Evolutionary conservation across 2,888 invertebrate species (phyloP).

Genomic region (Darwinula stevensoni): DNA sequence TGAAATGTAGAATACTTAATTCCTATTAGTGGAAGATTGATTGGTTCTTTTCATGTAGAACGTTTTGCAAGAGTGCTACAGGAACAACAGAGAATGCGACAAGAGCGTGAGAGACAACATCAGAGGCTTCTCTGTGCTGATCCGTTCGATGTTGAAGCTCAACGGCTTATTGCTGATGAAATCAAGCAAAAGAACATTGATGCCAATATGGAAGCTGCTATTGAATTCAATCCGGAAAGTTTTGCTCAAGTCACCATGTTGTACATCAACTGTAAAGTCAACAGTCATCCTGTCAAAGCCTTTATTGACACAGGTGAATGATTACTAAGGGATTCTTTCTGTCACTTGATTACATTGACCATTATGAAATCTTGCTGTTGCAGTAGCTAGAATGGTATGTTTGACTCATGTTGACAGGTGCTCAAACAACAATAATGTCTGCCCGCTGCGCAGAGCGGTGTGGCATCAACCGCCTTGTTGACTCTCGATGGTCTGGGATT

Average conservation of each 20-base stretch:
- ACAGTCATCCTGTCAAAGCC: conserved; percentile 85
- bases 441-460: conserved; percentile 79
- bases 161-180: conserved; percentile 77
- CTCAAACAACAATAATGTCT: conserved; percentile 96
- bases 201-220: conserved; percentile 92
- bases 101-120: conserved; percentile 50
- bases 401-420: conserved; percentile 23
- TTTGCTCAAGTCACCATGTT: conserved; percentile 95
- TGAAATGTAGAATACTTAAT: too few relatives aligned
- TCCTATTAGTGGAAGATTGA: too few relatives aligned
- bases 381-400: too few relatives aligned
- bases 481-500: conserved; percentile 76
- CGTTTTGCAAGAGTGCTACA: conserved; percentile 39
- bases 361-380: too few relatives aligned
- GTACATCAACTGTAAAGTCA: conserved; percentile 85
- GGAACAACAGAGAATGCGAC: conserved; percentile 50
- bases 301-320: conserved; percentile 70
- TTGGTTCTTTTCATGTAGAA: too few relatives aligned
- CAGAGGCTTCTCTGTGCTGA: conserved; percentile 68
- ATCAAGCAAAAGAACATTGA: conserved; percentile 86
- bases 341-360: background rate
- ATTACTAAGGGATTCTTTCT: background rate
- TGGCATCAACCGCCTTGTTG: conserved; percentile 62
- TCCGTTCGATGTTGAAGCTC: conserved; percentile 85
- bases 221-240: conserved; percentile 94